These are phyloP conservation scores for Ceraclea dissimilis DNA, from an alignment of 2,888 invertebrate genomes.

Conservation along the genomic window DNA sequence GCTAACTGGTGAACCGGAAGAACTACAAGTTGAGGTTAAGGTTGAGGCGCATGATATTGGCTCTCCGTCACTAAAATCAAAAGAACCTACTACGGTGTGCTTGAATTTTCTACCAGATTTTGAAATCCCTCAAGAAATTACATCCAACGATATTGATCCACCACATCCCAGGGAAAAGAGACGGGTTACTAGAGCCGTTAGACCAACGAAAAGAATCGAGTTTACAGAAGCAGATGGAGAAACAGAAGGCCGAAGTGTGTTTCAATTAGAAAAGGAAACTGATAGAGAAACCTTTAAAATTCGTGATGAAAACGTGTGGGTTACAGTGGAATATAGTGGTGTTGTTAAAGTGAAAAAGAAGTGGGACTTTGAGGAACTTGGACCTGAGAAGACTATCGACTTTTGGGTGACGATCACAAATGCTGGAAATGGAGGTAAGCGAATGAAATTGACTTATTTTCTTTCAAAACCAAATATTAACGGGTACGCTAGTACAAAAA, in stretches of 20 bases:
- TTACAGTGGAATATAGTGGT: conserved; percentile 85
- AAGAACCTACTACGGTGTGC: conserved; percentile 65
- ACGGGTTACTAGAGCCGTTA: conserved; percentile 80
- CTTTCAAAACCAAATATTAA: too few species aligned
- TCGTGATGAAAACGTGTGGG: conserved; percentile 90
- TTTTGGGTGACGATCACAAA: conserved; percentile 94
- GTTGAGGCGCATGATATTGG: conserved; percentile 80
- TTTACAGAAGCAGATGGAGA: conserved; percentile 88
- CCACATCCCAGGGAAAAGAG: conserved; percentile 60
- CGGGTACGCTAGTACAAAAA: too few species aligned
- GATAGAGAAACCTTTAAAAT: conserved; percentile 90
- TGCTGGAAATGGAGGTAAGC: conserved; percentile 79
- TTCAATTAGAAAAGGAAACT: conserved; percentile 85
- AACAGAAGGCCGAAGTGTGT: conserved; percentile 79
- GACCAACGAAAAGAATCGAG: conserved; percentile 89
- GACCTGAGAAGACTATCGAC: conserved; percentile 90
- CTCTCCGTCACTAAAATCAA: conserved; percentile 62
- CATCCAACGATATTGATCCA: conserved; percentile 52
- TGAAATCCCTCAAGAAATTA: conserved; percentile 42
- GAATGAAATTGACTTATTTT: neutral
- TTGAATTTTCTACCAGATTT: conserved; percentile 60
- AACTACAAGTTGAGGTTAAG: conserved; percentile 59
- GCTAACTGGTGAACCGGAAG: conserved; percentile 69
- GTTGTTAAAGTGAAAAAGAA: conserved; percentile 90
- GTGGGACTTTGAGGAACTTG: conserved; percentile 94